Base-by-base conservation (phyloP, 2,888 invertebrate genomes). In the Cephus nigrinus region DNA sequence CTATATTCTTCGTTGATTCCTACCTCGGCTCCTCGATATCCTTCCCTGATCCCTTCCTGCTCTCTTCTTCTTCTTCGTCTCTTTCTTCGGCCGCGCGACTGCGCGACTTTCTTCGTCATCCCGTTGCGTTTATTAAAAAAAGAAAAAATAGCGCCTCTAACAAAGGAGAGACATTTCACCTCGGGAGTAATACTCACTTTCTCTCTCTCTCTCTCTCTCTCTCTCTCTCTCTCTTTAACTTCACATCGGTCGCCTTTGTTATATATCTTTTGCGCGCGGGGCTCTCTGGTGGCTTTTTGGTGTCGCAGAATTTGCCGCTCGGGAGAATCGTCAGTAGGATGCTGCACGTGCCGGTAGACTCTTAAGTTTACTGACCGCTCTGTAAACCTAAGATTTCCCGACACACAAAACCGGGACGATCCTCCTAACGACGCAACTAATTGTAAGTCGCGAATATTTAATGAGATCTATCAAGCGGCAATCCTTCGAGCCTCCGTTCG, bases 361-460 rank as follows among this genome's bases (percentile, higher is more conserved):
- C 85, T 89, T 87, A 81, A 81, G 83, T 85, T 88, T 89, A 90
- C 88, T 77, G 88, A 90, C 89, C 89, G 90, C 89, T 86, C 84
- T 83, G 87, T 90, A 89, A 90, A 82, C 83, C 80, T 82, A 87
- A 88, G 85, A 90, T 90, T 90, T 89, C 85, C 82, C 87, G 79
- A 75, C 35, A 11, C 78, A 32, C 40, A 5, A 30, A 30, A 30
- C 33, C 72, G 74, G 35, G 35, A 76, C 71, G 32, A 71, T 71
- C 69, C 68, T 40, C 40, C 5, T 40, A 40, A 40, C 40, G 5
- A 23, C 23, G 15, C 40, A 40, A 23, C 35, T 35, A 11, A 35
- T 11, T 11, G 15, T 40, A 23, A 40, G 15, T 5, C 40, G 40
- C 40, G 5, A 40, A 15, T 40, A 40, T 40, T 15, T 9, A 40